Conservation (phyloP, 2,113 vertebrate species). For the Clinocottus analis region DNA sequence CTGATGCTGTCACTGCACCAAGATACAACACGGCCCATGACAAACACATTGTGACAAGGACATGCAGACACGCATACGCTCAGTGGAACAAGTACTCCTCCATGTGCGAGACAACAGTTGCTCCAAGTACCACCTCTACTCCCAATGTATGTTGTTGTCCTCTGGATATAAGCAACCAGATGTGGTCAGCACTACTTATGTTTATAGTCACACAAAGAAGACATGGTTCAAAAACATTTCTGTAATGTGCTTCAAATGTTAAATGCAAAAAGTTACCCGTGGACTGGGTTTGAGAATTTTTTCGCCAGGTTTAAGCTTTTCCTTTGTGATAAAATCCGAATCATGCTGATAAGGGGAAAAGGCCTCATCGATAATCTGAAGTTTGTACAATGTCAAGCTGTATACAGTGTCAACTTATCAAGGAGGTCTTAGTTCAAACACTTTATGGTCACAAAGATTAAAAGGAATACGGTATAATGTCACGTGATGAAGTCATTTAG, state of each 20-base stretch:
- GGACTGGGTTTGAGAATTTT: neutral
- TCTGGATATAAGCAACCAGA: conserved; percentile 9
- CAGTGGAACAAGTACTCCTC: conserved; percentile 12
- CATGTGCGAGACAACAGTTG: conserved; percentile 35
- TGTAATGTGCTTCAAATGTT: neutral
- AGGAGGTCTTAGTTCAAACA: neutral
- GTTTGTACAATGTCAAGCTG: neutral
- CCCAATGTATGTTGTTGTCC: conserved; percentile 41
- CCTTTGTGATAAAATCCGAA: neutral
- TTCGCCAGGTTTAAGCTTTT: neutral
- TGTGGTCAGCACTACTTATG: conserved; percentile 19
- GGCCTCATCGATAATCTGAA: neutral
- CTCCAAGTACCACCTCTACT: conserved; percentile 42
- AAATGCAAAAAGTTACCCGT: neutral
- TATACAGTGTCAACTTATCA: neutral
- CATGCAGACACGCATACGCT: conserved; percentile 30
- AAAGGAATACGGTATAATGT: neutral
- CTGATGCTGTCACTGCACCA: conserved; percentile 80
- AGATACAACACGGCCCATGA: conserved; percentile 62
- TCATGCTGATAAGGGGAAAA: neutral
- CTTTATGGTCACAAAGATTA: neutral
- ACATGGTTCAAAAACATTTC: neutral
- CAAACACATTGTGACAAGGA: conserved; percentile 77
- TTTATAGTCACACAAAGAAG: neutral
- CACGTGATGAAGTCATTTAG: neutral